Base-by-base conservation (phyloP, 2,113 vertebrate genomes). In the Odobenus rosmarus region DNA sequence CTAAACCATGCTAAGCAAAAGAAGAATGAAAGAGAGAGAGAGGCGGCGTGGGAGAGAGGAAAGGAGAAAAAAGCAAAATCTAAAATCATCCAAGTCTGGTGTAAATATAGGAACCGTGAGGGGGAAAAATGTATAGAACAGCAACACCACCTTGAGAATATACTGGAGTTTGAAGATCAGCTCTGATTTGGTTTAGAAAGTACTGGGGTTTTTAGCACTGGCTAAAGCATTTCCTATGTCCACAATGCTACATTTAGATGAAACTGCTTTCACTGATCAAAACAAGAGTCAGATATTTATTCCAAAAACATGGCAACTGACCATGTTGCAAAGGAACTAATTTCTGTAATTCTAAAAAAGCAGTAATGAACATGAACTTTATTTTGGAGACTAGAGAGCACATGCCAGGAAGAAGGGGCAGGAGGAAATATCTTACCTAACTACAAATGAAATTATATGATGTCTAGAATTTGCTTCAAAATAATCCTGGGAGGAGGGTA, bases 281-380 rank as follows among this genome's bases (percentile, higher is more conserved):
- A 90, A 89, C 46, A 95, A 84, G 42, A 86, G n/a, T 77, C 33
- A 96, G 28, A n/a, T n/a, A 90, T 77, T 81, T 86, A 96, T 36
- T 88, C 76, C 18, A 94, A 90, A 96, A 77, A 6, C 53, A 51
- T 49, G 28, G 86, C 33, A 93, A 90, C 36, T 51, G 23, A 89
- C 4, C 72, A 55, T 28, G 24, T 57, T 8, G 28, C 77, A 90
- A 95, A 83, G 79, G 42, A 93, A 79, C 28, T 39, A 67, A 53
- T 86, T 89, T 71, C 59, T 97, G 1, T 59, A 86, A 86, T 67
- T 92, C 72, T 59, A 79, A 26, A 90, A 69, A 92, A 77, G 42
- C 26, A 77, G 7, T 72, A 90, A 80, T 46, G 10, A 93, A 62
- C n/a, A 57, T 28, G 8, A 88, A 67, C 14, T 90, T 88, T 82